Evolutionary conservation across 2,113 vertebrate species (phyloP).

Genomic region (Falco punctatus): DNA sequence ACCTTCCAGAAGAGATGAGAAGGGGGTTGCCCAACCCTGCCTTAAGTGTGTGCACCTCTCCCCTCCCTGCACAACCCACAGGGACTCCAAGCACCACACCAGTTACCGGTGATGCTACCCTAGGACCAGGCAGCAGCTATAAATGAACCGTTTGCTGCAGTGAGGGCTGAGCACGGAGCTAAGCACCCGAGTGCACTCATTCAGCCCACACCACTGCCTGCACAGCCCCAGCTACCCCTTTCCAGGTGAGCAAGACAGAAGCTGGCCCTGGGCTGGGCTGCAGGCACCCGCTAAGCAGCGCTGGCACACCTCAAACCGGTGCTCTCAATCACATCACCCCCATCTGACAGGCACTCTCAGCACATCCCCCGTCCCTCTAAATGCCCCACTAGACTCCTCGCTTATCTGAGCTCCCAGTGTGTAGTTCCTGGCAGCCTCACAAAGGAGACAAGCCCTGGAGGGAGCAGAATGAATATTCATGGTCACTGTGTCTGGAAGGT

Average conservation of each 20-base stretch:
- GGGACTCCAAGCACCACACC: not conserved
- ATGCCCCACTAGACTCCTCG: not conserved
- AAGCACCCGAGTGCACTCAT: not conserved
- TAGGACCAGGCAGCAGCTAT: not conserved
- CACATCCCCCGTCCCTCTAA: not conserved
- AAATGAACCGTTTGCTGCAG: not conserved
- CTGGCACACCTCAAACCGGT: not conserved
- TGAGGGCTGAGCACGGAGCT: not conserved
- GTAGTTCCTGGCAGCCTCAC: not conserved
- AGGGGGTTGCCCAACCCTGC: not conserved
- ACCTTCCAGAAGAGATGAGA: not conserved
- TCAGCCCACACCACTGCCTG: rapidly evolving
- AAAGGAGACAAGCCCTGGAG: not conserved
- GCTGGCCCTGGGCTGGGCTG: not conserved
- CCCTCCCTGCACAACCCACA: not conserved
- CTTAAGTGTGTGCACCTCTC: not conserved
- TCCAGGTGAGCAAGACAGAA: not conserved
- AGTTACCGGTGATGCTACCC: not conserved
- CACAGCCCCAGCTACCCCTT: not conserved
- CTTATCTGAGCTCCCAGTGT: not conserved
- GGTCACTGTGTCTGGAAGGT: not conserved
- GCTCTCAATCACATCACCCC: not conserved
- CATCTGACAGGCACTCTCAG: not conserved
- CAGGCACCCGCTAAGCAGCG: not conserved
- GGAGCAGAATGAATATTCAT: conserved; percentile 19